These are phyloP conservation scores for Ectemnius continuus DNA, from an alignment of 2,888 invertebrate species.

Conservation along the genomic window DNA sequence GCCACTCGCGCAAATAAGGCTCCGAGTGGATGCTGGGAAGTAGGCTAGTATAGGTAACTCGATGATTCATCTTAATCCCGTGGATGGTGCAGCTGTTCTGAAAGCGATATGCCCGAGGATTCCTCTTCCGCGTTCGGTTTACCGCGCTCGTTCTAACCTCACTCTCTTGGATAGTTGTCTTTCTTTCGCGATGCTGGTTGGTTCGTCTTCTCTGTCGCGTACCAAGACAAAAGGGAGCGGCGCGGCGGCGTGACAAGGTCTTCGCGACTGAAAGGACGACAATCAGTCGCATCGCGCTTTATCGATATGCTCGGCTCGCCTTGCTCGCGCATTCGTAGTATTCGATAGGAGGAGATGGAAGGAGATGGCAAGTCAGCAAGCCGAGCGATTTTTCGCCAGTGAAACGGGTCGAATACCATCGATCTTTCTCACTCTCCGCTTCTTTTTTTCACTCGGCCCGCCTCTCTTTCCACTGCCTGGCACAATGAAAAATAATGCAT, in stretches of 20 bases:
- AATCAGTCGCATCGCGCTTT: constrained; percentile 46
- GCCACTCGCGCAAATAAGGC: background rate
- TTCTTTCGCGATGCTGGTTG: no score
- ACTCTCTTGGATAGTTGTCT: no score
- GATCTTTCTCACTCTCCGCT: background rate
- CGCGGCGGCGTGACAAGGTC: constrained; percentile 37
- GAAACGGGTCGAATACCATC: background rate
- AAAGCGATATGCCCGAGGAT: constrained; percentile 14
- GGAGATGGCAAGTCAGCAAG: no score
- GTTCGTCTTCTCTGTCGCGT: no score
- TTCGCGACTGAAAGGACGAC: constrained; percentile 39
- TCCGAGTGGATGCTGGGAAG: background rate
- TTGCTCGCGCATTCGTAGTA: background rate
- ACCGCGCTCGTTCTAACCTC: constrained; percentile 9
- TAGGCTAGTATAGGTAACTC: constrained; percentile 9
- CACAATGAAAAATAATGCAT: constrained; percentile 49
- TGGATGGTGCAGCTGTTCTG: background rate
- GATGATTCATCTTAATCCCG: constrained; percentile 7
- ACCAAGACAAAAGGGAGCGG: constrained; percentile 3
- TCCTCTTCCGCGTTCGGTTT: constrained; percentile 28
- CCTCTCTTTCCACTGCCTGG: no score
- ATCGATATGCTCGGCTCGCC: constrained; percentile 38
- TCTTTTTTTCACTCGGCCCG: background rate
- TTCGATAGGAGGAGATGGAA: no score
- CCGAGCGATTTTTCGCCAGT: no score